A percentile compares a stretch with the other conserved stretches of the same genome.
Conservation (phyloP, 2,888 invertebrate genomes). For the Cyclophora punctaria region DNA sequence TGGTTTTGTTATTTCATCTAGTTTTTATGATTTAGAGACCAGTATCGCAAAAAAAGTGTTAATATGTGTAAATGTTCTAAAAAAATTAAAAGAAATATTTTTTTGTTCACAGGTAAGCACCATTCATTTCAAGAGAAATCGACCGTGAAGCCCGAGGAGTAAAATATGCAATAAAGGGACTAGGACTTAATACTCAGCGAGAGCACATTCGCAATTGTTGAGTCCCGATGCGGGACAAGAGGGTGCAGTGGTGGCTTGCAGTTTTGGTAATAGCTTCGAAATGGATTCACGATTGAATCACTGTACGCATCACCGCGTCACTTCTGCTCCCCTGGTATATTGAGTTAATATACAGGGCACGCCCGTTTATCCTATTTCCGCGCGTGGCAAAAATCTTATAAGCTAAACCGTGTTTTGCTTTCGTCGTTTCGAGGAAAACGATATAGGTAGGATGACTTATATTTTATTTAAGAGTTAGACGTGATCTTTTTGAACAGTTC, state of each 20-base stretch:
- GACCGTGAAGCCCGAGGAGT: not conserved
- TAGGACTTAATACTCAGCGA: conserved; percentile 36
- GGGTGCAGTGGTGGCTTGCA: conserved; percentile 1
- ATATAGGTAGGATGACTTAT: too few species aligned
- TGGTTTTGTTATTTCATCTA: too few species aligned
- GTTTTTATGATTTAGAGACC: too few species aligned
- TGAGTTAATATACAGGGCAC: conserved; percentile 45
- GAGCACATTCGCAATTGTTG: conserved; percentile 44
- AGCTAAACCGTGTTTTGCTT: not conserved
- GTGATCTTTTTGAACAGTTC: too few species aligned
- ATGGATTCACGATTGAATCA: conserved; percentile 60
- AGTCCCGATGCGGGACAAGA: conserved; percentile 17
- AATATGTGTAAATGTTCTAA: too few species aligned
- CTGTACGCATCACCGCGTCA: conserved; percentile 48
- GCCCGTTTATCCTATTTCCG: conserved; percentile 13
- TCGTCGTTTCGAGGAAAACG: too few species aligned
- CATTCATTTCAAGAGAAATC: not conserved
- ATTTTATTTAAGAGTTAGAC: too few species aligned
- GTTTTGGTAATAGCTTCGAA: conserved; percentile 22
- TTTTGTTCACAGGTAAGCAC: not conserved
- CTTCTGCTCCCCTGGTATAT: conserved; percentile 48
- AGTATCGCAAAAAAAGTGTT: too few species aligned
- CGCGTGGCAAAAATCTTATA: conserved; percentile 1
- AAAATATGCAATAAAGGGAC: conserved; percentile 54
- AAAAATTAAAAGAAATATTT: too few species aligned